Evolutionary conservation across 1,140 invertebrate species (phyloP).

Genomic region (Caenorhabditis briggsae): DNA sequence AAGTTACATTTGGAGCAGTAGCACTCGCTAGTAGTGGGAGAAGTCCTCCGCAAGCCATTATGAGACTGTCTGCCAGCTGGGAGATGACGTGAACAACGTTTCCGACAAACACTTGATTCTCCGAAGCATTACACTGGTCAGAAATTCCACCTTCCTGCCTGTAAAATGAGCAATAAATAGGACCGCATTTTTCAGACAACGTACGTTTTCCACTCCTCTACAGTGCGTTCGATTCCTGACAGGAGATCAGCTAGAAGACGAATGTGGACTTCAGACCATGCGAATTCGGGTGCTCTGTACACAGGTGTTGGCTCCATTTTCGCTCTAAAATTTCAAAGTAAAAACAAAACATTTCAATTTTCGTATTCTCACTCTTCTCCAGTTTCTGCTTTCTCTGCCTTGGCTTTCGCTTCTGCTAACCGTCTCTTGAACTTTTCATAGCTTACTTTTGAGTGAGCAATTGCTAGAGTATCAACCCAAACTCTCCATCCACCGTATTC

Average conservation of each 20-base stretch:
- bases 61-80: slow-evolving; percentile 97
- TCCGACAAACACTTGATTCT: slow-evolving; percentile 96
- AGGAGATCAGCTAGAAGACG: slow-evolving; percentile 94
- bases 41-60: slow-evolving; percentile 97
- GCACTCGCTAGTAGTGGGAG: slow-evolving; percentile 95
- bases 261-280: slow-evolving; percentile 99
- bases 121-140: slow-evolving; percentile 47
- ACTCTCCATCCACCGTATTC: slow-evolving; percentile 99
- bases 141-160: slow-evolving; percentile 34
- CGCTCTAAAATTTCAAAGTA: background rate
- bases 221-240: slow-evolving; percentile 95
- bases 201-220: slow-evolving; percentile 90
- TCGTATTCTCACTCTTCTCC: slow-evolving; percentile 32
- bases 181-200: slow-evolving; percentile 41
- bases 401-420: slow-evolving; percentile 53
- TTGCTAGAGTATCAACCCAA: slow-evolving; percentile 99
- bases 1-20: slow-evolving; percentile 93
- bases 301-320: slow-evolving; percentile 85
- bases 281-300: slow-evolving; percentile 98
- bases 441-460: slow-evolving; percentile 92
- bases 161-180: background rate
- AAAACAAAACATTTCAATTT: background rate
- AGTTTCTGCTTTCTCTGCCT: background rate
- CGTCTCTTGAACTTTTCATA: slow-evolving; percentile 71
- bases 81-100: slow-evolving; percentile 99